Base-by-base conservation (phyloP, 2,888 invertebrate genomes). In the Nomada hirtipes region DNA sequence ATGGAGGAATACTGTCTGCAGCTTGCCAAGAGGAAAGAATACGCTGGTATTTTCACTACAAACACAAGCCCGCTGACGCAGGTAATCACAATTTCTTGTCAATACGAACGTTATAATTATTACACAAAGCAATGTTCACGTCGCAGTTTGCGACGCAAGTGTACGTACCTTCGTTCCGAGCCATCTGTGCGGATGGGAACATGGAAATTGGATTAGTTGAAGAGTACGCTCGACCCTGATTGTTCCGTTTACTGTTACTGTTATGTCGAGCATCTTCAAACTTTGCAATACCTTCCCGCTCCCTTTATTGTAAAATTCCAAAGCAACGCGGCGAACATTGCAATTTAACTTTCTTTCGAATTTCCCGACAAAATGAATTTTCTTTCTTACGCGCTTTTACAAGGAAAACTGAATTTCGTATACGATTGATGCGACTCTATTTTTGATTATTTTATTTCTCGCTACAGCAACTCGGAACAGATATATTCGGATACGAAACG, bases 61-160 rank as follows among this genome's bases (percentile, higher is more conserved):
- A 98, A 98, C 92, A 98, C 98, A 36, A 98, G 96, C 90, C 97
- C 98, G 0, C 94, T 98, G n/a, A 98, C 98, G 42, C 97, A 97
- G 96, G 97, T 97, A 94, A 42, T 4, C 13, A 2, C 13, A 15
- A 36, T 61, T 9, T 63, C n/a, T 23, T 20, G n/a, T 36, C 44
- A 57, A 26, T 44, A n/a, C 42, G 13, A 23, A 29, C 36, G 18
- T 18, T 15, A 7, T 65, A 13, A 13, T 20, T 13, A 11, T 23
- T 23, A 57, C 2, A 23, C 3, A 4, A 57, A 57, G 26, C 53
- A 20, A 13, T 47, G 11, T 47, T 13, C 11, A 2, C 15, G 47
- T 18, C 9, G 18, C 15, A 15, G 26, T 11, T 18, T 18, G 15
- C 29, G 18, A 60, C 36, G 36, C 2, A 29, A n/a, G 26, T 7